These are phyloP conservation scores for Apolygus lucorum DNA, from an alignment of 1,140 invertebrate genomes.

Conservation along the genomic window DNA sequence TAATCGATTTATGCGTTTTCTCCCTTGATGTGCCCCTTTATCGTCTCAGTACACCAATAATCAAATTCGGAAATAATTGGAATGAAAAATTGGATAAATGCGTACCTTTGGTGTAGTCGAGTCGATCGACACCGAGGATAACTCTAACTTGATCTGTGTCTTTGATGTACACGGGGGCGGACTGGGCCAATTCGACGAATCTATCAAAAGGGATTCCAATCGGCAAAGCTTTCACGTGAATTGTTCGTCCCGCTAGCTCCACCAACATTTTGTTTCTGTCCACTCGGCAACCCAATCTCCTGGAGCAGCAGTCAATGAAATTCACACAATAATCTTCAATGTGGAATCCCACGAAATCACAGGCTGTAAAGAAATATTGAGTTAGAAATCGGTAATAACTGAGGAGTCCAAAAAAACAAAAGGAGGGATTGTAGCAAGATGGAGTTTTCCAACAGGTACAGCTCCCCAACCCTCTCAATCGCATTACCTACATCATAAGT, in stretches of 20 bases:
- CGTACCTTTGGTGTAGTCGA: slow-evolving; percentile 79
- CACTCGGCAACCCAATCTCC: slow-evolving; percentile 77
- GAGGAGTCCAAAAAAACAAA: no score
- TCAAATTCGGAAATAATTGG: no score
- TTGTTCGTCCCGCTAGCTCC: slow-evolving; percentile 74
- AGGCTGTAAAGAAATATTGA: slow-evolving; percentile 46
- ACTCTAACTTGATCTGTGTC: slow-evolving; percentile 53
- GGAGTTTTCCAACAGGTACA: no score
- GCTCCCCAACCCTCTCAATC: no score
- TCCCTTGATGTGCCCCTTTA: no score
- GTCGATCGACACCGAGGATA: slow-evolving; percentile 78
- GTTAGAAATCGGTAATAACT: background rate
- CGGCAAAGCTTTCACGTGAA: slow-evolving; percentile 69
- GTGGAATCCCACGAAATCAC: slow-evolving; percentile 87
- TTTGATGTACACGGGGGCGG: slow-evolving; percentile 58
- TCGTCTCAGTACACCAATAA: no score
- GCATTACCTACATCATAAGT: no score
- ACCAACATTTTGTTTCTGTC: slow-evolving; percentile 78
- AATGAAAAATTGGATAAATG: no score
- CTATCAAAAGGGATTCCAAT: slow-evolving; percentile 82
- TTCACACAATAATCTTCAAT: slow-evolving; percentile 85
- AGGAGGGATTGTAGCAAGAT: no score
- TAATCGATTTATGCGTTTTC: no score
- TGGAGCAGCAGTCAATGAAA: slow-evolving; percentile 84
- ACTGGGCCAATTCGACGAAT: slow-evolving; percentile 71